Evolutionary conservation across 2,888 invertebrate genomes (phyloP), one percentile per base, ranked within the genome.

Genomic region (Drosophila suboccidentalis): DNA sequence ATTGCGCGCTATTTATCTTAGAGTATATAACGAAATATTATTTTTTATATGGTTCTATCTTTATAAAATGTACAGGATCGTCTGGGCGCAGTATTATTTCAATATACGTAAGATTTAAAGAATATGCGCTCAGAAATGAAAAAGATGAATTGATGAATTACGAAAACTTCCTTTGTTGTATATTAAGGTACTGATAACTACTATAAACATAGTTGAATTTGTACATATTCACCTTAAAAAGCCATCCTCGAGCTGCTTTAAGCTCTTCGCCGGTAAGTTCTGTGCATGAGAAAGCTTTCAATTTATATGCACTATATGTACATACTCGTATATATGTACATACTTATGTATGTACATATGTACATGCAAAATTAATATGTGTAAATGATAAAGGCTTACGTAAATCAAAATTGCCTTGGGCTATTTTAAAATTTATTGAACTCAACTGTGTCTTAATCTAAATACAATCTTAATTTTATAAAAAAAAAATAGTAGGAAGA

Each of bases 381-480:
- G 39, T 5, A 39, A n/a, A 47, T 15, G 4, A 17, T 32, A 19
- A 34, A 49, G 17, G 3, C 17, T 6, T 19, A 3, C 6, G 13
- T 17, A 29, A 15, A 13, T 34, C 13, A 26, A n/a, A 22, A 15
- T 60, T 73, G 73, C 69, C 73, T 65, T 65, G 62, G 69, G 72
- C 47, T 58, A 49, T 61, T 75, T 76, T 55, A 26, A 26, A 62
- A 51, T 65, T 62, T 69, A 73, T 76, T 75, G 51, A 46, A 62
- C 53, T 61, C 38, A 74, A 75, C 71, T 53, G 17, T 66, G 22
- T 34, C 58, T 69, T 75, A 61, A 72, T 62, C 46, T 55, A 71
- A 57, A 41, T 71, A 63, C 47, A 75, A 49, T 53, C 50, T 63
- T 63, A 49, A 51, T 26, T 60, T 26, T 60, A 47, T 41, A 38